phyloP scores from a whole-genome alignment of 2,888 invertebrate genomes.

The Oscheius sp. region DNA sequence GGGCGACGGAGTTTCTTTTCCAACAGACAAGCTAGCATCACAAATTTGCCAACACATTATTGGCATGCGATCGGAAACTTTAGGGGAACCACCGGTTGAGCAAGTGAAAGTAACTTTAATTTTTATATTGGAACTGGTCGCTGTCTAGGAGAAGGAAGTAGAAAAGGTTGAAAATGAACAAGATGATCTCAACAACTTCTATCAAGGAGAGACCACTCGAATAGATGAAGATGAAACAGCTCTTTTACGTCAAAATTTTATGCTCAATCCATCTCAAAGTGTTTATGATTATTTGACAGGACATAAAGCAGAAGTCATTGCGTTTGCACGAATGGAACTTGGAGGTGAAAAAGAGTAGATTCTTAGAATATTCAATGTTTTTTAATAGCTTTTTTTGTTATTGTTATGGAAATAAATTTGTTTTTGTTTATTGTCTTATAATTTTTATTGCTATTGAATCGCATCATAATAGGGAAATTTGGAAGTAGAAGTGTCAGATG shows the following conservation, averaged over 20 bases:
- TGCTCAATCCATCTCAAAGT: constrained; percentile 70
- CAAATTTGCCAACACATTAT: constrained; percentile 70
- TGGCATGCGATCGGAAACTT: constrained; percentile 63
- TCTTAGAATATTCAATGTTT: no score
- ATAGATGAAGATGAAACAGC: constrained; percentile 70
- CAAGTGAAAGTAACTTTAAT: background rate
- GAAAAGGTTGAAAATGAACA: constrained; percentile 23
- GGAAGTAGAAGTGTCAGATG: no score
- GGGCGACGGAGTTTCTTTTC: constrained; percentile 48
- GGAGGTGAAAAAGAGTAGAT: constrained; percentile 38
- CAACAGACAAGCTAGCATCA: constrained; percentile 60
- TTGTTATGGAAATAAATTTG: no score
- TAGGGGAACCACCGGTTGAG: constrained; percentile 52
- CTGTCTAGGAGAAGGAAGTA: background rate
- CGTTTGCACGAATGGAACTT: constrained; percentile 65
- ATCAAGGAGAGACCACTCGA: constrained; percentile 58
- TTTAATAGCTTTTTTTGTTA: no score
- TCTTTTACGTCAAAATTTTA: constrained; percentile 70
- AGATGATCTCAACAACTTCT: constrained; percentile 63
- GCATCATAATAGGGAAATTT: no score
- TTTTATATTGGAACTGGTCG: background rate
- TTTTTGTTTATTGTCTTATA: no score
- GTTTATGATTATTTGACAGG: constrained; percentile 60
- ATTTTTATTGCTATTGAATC: no score
- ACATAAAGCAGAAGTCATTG: constrained; percentile 64